These are phyloP conservation scores for Mormyrus lacerda DNA, from an alignment of 2,113 vertebrate genomes.

Conservation along the genomic window DNA sequence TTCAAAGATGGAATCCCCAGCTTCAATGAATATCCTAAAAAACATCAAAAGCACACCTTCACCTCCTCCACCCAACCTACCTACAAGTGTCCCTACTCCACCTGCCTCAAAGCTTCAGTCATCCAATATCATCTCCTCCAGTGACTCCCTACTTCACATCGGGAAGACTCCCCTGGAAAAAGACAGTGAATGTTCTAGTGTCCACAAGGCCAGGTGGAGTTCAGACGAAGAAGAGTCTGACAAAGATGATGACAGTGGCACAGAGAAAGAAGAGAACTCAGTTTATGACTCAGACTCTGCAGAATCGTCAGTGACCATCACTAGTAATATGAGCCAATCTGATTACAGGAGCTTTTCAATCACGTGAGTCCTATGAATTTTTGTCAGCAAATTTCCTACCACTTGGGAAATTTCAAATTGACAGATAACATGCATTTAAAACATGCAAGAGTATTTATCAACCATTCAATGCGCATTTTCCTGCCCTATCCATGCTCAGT, in stretches of 20 bases:
- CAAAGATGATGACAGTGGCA: conserved; percentile 47
- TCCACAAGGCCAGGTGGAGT: conserved; percentile 46
- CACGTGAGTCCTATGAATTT: conserved; percentile 44
- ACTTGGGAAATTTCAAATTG: background rate
- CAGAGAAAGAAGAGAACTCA: conserved; percentile 53
- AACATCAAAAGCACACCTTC: background rate
- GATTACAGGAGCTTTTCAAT: conserved; percentile 59
- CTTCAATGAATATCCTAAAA: background rate
- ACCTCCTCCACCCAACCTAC: background rate
- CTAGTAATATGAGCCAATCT: conserved; percentile 59
- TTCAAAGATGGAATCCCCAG: conserved; percentile 3
- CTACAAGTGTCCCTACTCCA: background rate
- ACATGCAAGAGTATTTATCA: background rate
- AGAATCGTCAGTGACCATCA: conserved; percentile 60
- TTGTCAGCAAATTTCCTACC: background rate
- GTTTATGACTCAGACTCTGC: conserved; percentile 63
- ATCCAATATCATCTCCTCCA: background rate
- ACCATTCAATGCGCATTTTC: background rate
- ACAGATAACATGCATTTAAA: background rate
- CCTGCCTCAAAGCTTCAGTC: background rate
- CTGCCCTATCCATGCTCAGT: conserved; percentile 34
- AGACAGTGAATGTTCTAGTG: background rate
- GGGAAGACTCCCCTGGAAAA: background rate
- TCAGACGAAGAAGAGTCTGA: conserved; percentile 36
- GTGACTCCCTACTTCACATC: conserved; percentile 5